Evolutionary conservation across 2,888 invertebrate genomes (phyloP).

Genomic region (Plagodis pulveraria): DNA sequence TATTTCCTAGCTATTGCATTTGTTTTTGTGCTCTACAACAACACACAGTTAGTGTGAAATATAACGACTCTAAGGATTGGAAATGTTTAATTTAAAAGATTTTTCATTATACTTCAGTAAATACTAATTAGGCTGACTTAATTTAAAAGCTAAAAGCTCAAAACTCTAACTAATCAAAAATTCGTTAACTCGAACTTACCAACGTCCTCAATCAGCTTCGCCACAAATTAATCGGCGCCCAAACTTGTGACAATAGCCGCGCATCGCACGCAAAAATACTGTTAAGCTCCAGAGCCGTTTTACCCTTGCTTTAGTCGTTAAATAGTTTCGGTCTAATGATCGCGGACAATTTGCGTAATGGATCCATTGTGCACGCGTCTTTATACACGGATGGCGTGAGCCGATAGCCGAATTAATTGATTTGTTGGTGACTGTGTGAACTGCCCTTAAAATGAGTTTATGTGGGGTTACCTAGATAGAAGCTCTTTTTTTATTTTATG

Average conservation of each 20-base stretch:
- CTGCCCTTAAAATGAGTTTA: constrained; percentile 58
- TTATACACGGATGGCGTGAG: constrained; percentile 77
- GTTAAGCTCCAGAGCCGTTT: constrained; percentile 50
- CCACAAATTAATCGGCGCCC: constrained; percentile 42
- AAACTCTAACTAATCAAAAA: constrained; percentile 10
- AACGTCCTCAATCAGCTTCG: constrained; percentile 43
- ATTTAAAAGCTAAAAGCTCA: not conserved
- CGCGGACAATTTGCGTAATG: constrained; percentile 80
- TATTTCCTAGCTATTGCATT: no score
- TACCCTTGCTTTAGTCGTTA: constrained; percentile 27
- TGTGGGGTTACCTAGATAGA: constrained; percentile 17
- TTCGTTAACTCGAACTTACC: constrained; percentile 34
- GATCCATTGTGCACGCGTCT: constrained; percentile 72
- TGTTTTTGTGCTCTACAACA: no score
- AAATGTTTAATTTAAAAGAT: no score
- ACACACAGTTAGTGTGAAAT: no score
- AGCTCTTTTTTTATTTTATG: no score
- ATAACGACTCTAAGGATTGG: no score
- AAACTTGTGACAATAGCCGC: constrained; percentile 53
- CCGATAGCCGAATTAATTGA: constrained; percentile 62
- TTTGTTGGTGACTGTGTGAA: constrained; percentile 59
- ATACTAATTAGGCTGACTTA: no score
- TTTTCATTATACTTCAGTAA: no score
- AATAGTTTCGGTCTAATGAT: constrained; percentile 55
- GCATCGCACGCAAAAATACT: constrained; percentile 78